Conservation (phyloP, 2,113 vertebrate species). For the Amblyornis subalaris region DNA sequence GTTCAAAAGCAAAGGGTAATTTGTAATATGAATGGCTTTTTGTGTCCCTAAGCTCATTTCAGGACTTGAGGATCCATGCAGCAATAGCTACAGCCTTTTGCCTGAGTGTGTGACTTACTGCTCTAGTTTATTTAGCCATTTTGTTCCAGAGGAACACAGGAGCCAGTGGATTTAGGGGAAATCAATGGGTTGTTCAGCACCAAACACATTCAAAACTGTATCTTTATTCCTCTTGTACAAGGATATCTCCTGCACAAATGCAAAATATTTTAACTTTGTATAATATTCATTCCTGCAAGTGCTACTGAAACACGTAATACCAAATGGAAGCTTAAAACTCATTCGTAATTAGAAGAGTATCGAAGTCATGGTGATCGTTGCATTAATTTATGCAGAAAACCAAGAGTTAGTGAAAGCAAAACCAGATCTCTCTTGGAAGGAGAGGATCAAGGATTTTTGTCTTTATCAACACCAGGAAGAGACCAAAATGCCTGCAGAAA, state of each 20-base stretch:
- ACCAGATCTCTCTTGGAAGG: background rate
- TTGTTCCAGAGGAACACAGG: background rate
- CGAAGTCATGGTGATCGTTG: background rate
- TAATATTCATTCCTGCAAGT: background rate
- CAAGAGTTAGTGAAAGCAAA: background rate
- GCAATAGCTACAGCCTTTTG: background rate
- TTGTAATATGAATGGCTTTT: constrained; percentile 65
- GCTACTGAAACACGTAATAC: background rate
- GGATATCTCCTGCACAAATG: background rate
- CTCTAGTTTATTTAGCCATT: constrained; percentile 4
- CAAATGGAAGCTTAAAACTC: background rate
- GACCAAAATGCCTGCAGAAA: background rate
- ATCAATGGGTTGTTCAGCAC: constrained; percentile 1
- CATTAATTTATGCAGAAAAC: background rate
- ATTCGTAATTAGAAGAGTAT: background rate
- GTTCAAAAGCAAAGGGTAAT: constrained; percentile 68
- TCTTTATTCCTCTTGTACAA: background rate
- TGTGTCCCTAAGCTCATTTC: constrained; percentile 57
- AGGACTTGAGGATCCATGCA: constrained; percentile 7
- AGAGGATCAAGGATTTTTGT: background rate
- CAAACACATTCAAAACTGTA: background rate
- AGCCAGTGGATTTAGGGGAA: background rate
- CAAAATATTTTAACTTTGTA: background rate
- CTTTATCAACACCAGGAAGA: background rate
- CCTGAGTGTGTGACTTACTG: constrained; percentile 18